Conservation (phyloP, 2,888 invertebrate species). For the Mesorhabditis sp. region DNA sequence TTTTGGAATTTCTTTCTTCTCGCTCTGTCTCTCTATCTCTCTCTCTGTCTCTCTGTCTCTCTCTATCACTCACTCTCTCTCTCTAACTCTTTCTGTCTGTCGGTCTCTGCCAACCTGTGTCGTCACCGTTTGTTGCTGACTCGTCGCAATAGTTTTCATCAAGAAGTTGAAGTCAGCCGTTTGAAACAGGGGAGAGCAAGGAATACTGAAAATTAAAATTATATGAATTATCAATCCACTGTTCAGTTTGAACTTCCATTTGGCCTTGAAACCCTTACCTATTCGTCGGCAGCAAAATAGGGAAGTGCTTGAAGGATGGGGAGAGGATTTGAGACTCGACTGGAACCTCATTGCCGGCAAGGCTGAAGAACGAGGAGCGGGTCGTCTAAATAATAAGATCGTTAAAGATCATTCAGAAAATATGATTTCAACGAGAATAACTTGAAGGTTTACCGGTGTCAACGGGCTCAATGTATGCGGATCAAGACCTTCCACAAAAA, state of each 20-base stretch:
- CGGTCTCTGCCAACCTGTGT: background rate
- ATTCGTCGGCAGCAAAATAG: background rate
- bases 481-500: slow-evolving; percentile 4
- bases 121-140: background rate
- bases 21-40: no score
- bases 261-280: slow-evolving; percentile 5
- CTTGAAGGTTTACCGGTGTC: slow-evolving; percentile 8
- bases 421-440: background rate
- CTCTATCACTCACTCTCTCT: no score
- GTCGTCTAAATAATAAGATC: background rate
- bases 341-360: slow-evolving; percentile 1
- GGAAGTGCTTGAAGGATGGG: background rate
- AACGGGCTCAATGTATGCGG: slow-evolving; percentile 1
- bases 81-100: no score
- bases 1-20: no score
- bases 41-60: no score
- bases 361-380: background rate
- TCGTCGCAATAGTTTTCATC: slow-evolving; percentile 4
- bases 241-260: background rate
- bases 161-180: slow-evolving; percentile 2
- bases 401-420: background rate
- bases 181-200: background rate
- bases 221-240: background rate
- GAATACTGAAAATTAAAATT: background rate
- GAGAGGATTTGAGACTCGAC: slow-evolving; percentile 3